Evolutionary conservation across 2,113 vertebrate species (phyloP), one percentile per base, ranked within the genome.

Genomic region (Thamnophis sirtalis): DNA sequence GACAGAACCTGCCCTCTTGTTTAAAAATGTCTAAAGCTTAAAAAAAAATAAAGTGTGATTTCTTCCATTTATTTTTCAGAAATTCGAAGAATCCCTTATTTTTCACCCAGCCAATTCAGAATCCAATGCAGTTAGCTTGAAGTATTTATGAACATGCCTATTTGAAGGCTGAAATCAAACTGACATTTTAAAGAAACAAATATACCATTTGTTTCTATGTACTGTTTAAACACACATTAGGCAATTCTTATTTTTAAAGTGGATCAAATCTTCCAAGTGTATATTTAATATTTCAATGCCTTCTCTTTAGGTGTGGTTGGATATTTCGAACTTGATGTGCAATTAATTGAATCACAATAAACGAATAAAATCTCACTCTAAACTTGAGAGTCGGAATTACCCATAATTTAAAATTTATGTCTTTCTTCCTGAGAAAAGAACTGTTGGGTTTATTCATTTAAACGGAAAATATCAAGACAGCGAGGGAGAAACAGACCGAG

Each of bases 341-440:
- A 95, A 60, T 95, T 95, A 95, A 96, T 96, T 95, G 96, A 95
- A 80, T 21, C 93, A 91, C 94, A 96, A 96, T 94, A 95, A 92
- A 96, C 95, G 95, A 94, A 95, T 93, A 1, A 63, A 89, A 1
- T 0, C 92, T 95, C 96, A 94, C 73, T 95, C 56, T 94, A 86
- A 87, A 80, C 68, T 38, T 21, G 68, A 80, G 15, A 80, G 13
- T 80, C 33, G 9, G 33, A 92, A 86, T 90, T 53, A 90, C 92
- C 48, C 43, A 88, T 91, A 94, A 95, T 94, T 94, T 93, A 94
- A 97, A 96, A 94, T 91, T 50, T 93, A 93, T 93, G 80, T 49
- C 89, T 87, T 86, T 93, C 68, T 93, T 91, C 54, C 92, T 95
- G 92, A 90, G 92, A 38, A 86, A 94, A 92, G 56, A 96, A 92